phyloP scores from a whole-genome alignment of 1,140 invertebrate genomes.

The Camponotus pennsylvanicus region DNA sequence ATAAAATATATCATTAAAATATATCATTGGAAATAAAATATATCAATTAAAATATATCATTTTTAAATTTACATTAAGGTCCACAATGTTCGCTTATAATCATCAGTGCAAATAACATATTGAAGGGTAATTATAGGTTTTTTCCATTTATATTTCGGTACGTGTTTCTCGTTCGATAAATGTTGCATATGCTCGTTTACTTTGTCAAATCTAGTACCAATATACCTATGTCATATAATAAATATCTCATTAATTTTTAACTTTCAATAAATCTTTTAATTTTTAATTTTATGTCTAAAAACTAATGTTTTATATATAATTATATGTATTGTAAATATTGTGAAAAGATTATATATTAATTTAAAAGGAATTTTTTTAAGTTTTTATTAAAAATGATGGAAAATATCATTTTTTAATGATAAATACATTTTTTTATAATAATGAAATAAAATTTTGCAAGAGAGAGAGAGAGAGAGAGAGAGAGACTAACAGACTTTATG shows the following conservation, averaged over 20 bases:
- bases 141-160: background rate
- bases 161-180: background rate
- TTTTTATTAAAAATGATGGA: too few relatives aligned
- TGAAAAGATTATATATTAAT: too few relatives aligned
- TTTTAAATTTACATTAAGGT: background rate
- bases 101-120: background rate
- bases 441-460: too few relatives aligned
- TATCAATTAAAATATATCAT: background rate
- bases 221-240: background rate
- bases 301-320: too few relatives aligned
- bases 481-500: background rate
- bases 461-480: too few relatives aligned
- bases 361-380: too few relatives aligned
- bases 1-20: too few relatives aligned
- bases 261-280: background rate
- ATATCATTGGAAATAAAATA: too few relatives aligned
- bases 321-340: too few relatives aligned
- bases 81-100: conserved; percentile 20
- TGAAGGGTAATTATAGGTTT: background rate
- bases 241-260: background rate
- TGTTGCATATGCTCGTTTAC: background rate
- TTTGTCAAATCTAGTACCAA: conserved; percentile 27
- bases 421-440: too few relatives aligned
- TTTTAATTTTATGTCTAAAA: background rate
- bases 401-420: too few relatives aligned